Evolutionary conservation across 2,888 invertebrate species (phyloP).

Genomic region (Andrena camellia): DNA sequence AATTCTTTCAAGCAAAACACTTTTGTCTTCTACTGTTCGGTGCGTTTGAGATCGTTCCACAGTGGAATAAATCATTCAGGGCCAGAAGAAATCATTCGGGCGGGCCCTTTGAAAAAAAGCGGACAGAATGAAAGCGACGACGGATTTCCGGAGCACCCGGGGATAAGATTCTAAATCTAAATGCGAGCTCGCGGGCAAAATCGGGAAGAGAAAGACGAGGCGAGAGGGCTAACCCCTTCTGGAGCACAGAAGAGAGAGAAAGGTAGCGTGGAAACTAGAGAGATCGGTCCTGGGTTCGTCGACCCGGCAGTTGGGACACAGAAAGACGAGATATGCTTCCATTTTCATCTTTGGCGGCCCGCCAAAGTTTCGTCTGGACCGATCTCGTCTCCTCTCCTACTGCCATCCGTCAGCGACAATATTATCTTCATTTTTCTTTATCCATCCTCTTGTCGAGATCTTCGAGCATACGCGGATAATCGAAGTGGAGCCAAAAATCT

Average conservation of each 20-base stretch:
- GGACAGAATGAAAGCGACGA: conserved; percentile 30
- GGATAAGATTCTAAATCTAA: conserved; percentile 63
- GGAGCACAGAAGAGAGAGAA: conserved; percentile 31
- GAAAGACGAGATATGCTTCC: conserved; percentile 83
- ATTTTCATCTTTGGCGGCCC: conserved; percentile 82
- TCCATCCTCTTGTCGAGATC: background rate
- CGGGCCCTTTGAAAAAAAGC: conserved; percentile 6
- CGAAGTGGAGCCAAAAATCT: conserved; percentile 6
- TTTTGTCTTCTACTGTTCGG: background rate
- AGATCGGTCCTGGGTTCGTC: conserved; percentile 74
- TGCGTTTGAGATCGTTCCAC: background rate
- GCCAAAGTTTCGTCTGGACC: conserved; percentile 78
- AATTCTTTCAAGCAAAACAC: too few species aligned
- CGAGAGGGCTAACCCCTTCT: conserved; percentile 23
- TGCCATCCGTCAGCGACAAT: conserved; percentile 56
- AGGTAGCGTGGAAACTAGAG: conserved; percentile 59
- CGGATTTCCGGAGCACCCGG: conserved; percentile 59
- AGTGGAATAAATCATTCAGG: background rate
- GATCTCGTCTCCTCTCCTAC: conserved; percentile 60
- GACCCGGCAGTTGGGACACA: conserved; percentile 76
- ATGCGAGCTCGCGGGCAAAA: conserved; percentile 57
- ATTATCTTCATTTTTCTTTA: conserved; percentile 21
- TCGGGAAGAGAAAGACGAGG: conserved; percentile 36
- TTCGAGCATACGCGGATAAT: conserved; percentile 20
- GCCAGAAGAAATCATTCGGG: background rate